A percentile compares a stretch with the other conserved stretches of the same genome.
phyloP scores from a whole-genome alignment of 2,113 vertebrate species.

The Psilopsiagon aurifrons region DNA sequence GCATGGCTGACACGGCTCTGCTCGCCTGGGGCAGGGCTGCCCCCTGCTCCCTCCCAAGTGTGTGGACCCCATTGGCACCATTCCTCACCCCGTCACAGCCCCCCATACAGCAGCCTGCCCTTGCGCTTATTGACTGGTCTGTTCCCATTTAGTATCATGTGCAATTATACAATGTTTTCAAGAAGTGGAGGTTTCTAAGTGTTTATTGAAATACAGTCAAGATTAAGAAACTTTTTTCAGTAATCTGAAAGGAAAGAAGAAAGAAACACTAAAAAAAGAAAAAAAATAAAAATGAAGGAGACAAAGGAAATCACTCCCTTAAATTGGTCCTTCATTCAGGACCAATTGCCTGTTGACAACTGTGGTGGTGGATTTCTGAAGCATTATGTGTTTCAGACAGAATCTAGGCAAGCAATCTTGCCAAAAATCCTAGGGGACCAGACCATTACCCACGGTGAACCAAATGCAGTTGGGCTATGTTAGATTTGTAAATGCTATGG shows the following conservation, averaged over 20 bases:
- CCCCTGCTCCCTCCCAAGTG: no score
- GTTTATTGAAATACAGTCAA: background rate
- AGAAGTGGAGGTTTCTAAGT: background rate
- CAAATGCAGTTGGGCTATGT: background rate
- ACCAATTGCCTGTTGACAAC: background rate
- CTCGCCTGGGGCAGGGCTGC: background rate
- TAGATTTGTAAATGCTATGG: background rate
- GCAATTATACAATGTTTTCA: background rate
- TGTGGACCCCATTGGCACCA: fast-evolving
- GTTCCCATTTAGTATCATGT: background rate
- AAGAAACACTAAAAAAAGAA: background rate
- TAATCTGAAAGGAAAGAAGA: background rate
- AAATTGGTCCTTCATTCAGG: background rate
- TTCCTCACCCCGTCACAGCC: background rate
- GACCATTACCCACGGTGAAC: background rate
- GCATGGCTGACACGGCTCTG: background rate
- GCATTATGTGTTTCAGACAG: background rate
- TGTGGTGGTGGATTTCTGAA: background rate
- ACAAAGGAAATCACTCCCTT: background rate
- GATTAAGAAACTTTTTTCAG: background rate
- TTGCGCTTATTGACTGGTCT: no score
- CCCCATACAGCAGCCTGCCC: background rate
- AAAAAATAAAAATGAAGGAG: background rate
- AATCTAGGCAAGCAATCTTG: background rate
- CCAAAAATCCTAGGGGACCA: background rate